Evolutionary conservation across 2,888 invertebrate genomes (phyloP).

Genomic region (Athalia rosae): DNA sequence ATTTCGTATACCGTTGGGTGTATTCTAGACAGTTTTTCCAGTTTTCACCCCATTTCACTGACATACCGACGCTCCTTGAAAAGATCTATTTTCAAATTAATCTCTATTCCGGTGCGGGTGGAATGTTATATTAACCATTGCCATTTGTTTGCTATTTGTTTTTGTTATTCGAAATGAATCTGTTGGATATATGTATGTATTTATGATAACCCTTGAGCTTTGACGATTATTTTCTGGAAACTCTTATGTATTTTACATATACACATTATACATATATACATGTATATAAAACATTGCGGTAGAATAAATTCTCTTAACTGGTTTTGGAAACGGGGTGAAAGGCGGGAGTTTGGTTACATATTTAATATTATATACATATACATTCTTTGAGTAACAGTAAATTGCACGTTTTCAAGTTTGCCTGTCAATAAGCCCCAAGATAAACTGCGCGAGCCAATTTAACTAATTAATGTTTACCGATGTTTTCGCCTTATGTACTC

Average conservation of each 20-base stretch:
- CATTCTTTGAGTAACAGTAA: conserved; percentile 16
- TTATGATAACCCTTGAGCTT: too few species aligned
- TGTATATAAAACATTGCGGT: too few species aligned
- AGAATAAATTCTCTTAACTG: too few species aligned
- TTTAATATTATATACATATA: too few species aligned
- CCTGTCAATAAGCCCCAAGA: conserved; percentile 56
- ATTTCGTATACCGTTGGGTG: neutral
- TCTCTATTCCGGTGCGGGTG: neutral
- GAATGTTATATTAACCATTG: conserved; percentile 5
- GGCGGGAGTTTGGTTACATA: too few species aligned
- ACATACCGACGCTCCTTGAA: conserved; percentile 10
- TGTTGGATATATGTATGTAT: too few species aligned
- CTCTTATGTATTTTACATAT: too few species aligned
- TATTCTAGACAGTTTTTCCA: conserved; percentile 31
- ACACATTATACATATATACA: too few species aligned
- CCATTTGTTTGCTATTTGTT: too few species aligned
- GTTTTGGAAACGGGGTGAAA: too few species aligned
- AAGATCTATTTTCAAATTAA: neutral
- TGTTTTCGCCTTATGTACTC: conserved; percentile 38
- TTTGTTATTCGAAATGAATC: too few species aligned
- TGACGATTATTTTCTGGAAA: too few species aligned
- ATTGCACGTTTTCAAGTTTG: conserved; percentile 48
- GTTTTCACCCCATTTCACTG: conserved; percentile 41
- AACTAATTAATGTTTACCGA: conserved; percentile 59
- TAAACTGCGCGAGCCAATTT: conserved; percentile 55